Evolutionary conservation across 2,113 vertebrate species (phyloP), one percentile per base, ranked within the genome.

Genomic region (Acinonyx jubatus): DNA sequence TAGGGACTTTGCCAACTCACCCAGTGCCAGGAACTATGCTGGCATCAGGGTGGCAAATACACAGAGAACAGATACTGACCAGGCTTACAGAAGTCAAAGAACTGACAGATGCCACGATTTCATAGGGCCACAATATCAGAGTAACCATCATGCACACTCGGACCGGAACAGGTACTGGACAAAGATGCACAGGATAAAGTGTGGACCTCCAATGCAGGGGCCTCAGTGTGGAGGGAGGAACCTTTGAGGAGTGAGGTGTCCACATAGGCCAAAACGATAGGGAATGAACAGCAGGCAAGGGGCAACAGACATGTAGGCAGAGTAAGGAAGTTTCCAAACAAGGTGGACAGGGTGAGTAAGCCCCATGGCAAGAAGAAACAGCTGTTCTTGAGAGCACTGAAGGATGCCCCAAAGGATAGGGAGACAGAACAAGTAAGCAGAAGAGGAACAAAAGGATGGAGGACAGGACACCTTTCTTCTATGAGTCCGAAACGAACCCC

Each of bases 301-400:
- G 45, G 5, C 4, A 36, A 14, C 8, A 33, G 12, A 31, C 4
- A 1, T 0, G 36, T 7, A 3, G 57, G 21, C 2, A 0, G 55
- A 33, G 36, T 31, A 50, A 50, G 16, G 33, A 25, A 4, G 2
- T 29, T 6, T 27, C 23, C 5, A 61, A 65, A 6, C 7, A 12
- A 4, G 11, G 16, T 52, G 50, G 29, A 2, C 3, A 33, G 36
- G 36, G 23, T 23, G 33, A 3, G 2, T 33, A 19, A 33, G 4
- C 3, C 0, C n/a, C 0, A 0, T 0, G 9, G 21, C 14, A 57
- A 4, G 8, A n/a, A 31, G 25, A 13, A 48, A 8, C 0, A 0
- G 8, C 10, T 9, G 52, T 55, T 25, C 10, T 36, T 4, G 1
- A 31, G 18, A 4, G 3, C 2, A 50, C 61, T 29, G 0, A 14